Percentiles rank a stretch among this genome's conserved stretches.
Conservation (phyloP, 2,797 vertebrate species). For the Acipenser ruthenus region DNA sequence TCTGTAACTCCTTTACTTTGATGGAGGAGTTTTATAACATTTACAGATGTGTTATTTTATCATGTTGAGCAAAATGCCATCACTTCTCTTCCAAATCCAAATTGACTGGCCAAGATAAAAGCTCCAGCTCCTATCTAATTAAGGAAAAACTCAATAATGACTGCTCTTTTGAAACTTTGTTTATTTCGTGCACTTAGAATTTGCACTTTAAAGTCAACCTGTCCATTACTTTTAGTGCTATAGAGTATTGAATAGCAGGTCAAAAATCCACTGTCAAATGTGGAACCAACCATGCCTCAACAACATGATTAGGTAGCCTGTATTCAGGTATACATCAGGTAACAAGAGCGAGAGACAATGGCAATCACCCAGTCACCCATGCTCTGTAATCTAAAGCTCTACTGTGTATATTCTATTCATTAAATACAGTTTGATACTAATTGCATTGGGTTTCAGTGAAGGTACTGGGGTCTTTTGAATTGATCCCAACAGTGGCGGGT, state of each 20-base stretch:
- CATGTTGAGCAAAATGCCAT: neutral
- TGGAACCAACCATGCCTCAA: neutral
- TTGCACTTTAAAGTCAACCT: neutral
- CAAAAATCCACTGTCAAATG: constrained; percentile 2
- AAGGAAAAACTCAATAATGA: constrained; percentile 6
- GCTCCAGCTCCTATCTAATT: constrained; percentile 3
- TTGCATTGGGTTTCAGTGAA: no score
- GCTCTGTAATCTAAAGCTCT: no score
- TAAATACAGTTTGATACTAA: no score
- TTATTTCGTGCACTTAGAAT: neutral
- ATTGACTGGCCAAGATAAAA: constrained; percentile 14
- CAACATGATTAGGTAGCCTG: no score
- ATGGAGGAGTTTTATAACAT: constrained; percentile 15
- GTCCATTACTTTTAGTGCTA: neutral
- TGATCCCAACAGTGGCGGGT: no score
- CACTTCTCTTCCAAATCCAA: constrained; percentile 3
- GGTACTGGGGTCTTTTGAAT: no score
- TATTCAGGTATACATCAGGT: no score
- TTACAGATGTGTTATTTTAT: constrained; percentile 12
- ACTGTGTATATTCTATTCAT: no score
- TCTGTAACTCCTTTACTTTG: constrained; percentile 10
- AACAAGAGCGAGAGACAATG: no score
- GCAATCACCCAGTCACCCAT: no score
- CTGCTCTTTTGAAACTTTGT: constrained; percentile 1
- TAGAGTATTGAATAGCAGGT: neutral